phyloP scores from a whole-genome alignment of 2,888 invertebrate species.

The Rhorus exstirpatorius region DNA sequence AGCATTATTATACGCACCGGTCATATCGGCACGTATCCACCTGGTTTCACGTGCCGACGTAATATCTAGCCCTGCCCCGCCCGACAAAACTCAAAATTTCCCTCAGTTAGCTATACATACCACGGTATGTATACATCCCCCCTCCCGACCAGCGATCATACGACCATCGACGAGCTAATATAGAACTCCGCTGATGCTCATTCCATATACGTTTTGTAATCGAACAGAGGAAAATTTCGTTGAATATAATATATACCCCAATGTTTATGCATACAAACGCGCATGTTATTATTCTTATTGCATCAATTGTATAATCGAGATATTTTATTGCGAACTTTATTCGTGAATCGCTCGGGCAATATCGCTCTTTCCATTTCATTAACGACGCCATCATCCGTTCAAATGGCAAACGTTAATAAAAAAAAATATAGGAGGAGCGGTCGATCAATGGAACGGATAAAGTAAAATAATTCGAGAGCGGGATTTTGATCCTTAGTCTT shows the following conservation, averaged over 20 bases:
- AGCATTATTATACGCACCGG: conserved; percentile 71
- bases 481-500: no score
- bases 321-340: conserved; percentile 48
- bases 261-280: conserved; percentile 82
- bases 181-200: conserved; percentile 60
- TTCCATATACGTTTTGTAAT: conserved; percentile 24
- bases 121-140: conserved; percentile 18
- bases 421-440: no score
- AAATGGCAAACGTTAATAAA: no score
- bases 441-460: no score
- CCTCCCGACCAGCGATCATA: conserved; percentile 49
- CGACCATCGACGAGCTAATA: conserved; percentile 69
- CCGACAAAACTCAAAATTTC: conserved; percentile 56
- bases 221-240: conserved; percentile 75
- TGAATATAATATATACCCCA: conserved; percentile 78
- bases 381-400: background rate
- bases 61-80: conserved; percentile 55
- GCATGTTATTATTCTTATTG: conserved; percentile 80
- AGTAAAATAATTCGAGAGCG: no score
- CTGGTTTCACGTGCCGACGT: conserved; percentile 64
- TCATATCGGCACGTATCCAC: conserved; percentile 69
- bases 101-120: conserved; percentile 48
- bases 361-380: conserved; percentile 28
- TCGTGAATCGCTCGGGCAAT: background rate
- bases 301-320: conserved; percentile 48